Conservation (phyloP, 2,888 invertebrate genomes). For the Cheilosia vulpina region DNA sequence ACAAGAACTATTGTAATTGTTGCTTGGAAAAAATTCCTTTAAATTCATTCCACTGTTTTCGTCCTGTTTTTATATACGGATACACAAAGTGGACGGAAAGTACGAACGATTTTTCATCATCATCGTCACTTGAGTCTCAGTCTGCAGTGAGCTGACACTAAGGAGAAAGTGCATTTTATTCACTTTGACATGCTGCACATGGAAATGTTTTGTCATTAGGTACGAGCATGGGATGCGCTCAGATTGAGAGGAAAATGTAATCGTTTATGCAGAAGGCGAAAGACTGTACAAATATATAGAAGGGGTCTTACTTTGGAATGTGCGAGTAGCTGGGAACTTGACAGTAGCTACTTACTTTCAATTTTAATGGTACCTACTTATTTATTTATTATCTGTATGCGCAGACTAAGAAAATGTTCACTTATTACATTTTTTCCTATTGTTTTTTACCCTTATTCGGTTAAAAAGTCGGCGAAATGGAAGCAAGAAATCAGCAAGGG, state of each 20-base stretch:
- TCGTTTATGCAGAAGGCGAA: slow-evolving; percentile 42
- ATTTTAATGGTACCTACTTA: no score
- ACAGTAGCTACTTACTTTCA: no score
- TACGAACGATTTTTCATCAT: slow-evolving; percentile 53
- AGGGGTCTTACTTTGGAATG: not conserved
- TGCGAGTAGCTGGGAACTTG: no score
- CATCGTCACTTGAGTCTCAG: slow-evolving; percentile 1
- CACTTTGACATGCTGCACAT: slow-evolving; percentile 54
- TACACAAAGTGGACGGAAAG: slow-evolving; percentile 17
- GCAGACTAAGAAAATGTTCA: no score
- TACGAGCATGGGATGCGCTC: slow-evolving; percentile 36
- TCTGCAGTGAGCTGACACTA: not conserved
- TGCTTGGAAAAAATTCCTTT: slow-evolving; percentile 34
- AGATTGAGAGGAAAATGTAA: slow-evolving; percentile 63
- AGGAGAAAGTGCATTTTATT: slow-evolving; percentile 54
- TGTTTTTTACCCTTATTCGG: no score
- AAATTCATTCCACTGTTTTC: slow-evolving; percentile 48
- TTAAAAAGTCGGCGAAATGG: no score
- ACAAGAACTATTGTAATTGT: not conserved
- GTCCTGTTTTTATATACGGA: slow-evolving; percentile 22
- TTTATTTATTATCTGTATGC: no score
- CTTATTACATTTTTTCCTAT: no score
- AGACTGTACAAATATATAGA: not conserved
- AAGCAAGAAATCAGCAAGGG: no score
- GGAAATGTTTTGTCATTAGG: slow-evolving; percentile 44